Base-by-base conservation (phyloP, 1,140 invertebrate genomes). In the Dinothrombium tinctorium region DNA sequence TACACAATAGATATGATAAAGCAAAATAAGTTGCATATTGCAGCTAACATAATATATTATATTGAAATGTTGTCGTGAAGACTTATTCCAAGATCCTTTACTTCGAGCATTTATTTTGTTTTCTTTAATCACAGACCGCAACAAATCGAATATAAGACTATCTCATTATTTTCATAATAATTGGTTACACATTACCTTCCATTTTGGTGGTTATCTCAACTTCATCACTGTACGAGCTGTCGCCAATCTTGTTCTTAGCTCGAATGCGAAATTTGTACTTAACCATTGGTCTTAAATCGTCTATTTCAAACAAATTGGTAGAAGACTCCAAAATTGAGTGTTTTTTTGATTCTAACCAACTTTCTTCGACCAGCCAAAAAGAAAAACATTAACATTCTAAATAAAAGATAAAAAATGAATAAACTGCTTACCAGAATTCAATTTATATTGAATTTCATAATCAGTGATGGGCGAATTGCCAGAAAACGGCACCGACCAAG, bases 121-220 rank as follows among this genome's bases (percentile, higher is more conserved):
- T n/a, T n/a, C n/a, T n/a, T n/a, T n/a, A n/a, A n/a, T n/a, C n/a
- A n/a, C n/a, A n/a, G n/a, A n/a, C n/a, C n/a, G n/a, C n/a, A n/a
- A n/a, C n/a, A n/a, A n/a, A n/a, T n/a, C n/a, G n/a, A n/a, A n/a
- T n/a, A n/a, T n/a, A n/a, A n/a, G n/a, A n/a, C n/a, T n/a, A n/a
- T n/a, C n/a, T n/a, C n/a, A n/a, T n/a, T n/a, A n/a, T n/a, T n/a
- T n/a, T n/a, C n/a, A n/a, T n/a, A n/a, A n/a, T n/a, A n/a, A n/a
- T n/a, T n/a, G n/a, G n/a, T n/a, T n/a, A n/a, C n/a, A n/a, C n/a
- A n/a, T n/a, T 49, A 69, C 69, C 67, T 72, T 94, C 86, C 63
- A 92, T 86, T 22, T 81, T 77, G 28, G 86, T 90, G 38, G 82
- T 84, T 41, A 90, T 83, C 1, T 78, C 81, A 0, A 94, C 76